Percentiles rank a stretch among this genome's conserved stretches.
These are phyloP conservation scores for Diplodus puntazzo DNA, from an alignment of 2,797 vertebrate genomes.

Conservation along the genomic window DNA sequence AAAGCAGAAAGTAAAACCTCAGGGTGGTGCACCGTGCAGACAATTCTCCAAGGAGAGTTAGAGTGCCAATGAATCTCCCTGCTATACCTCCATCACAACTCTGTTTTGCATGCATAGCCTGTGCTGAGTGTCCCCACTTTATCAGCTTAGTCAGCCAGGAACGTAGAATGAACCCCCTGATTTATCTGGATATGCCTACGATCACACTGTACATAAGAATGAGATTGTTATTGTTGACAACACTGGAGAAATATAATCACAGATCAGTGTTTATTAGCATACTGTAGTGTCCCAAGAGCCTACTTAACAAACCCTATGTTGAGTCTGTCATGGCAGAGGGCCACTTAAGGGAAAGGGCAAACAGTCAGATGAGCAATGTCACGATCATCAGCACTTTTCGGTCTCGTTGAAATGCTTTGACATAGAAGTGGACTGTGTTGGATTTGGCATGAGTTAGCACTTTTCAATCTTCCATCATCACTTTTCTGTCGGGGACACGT, in stretches of 20 bases:
- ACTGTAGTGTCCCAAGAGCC: conserved; percentile 19
- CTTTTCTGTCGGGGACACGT: conserved; percentile 10
- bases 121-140: conserved; percentile 3
- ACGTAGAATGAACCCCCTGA: background rate
- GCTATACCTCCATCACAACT: conserved; percentile 18
- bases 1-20: conserved; percentile 14
- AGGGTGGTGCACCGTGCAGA: conserved; percentile 6
- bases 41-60: conserved; percentile 6
- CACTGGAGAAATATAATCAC: background rate
- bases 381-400: conserved; percentile 49
- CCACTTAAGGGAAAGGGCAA: conserved; percentile 10
- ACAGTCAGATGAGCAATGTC: conserved; percentile 17
- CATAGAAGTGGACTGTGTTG: conserved; percentile 5
- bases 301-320: background rate
- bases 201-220: conserved; percentile 1
- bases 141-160: conserved; percentile 40
- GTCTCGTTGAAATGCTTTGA: conserved; percentile 14
- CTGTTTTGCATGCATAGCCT: conserved; percentile 42
- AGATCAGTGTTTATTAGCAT: conserved; percentile 37
- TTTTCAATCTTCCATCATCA: conserved; percentile 41
- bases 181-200: conserved; percentile 5
- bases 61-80: conserved; percentile 28
- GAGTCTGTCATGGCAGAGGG: conserved; percentile 1
- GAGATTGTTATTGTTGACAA: conserved; percentile 14
- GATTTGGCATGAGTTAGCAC: conserved; percentile 19